Conservation (phyloP, 2,797 vertebrate species). For the Chloroceryle inda region DNA sequence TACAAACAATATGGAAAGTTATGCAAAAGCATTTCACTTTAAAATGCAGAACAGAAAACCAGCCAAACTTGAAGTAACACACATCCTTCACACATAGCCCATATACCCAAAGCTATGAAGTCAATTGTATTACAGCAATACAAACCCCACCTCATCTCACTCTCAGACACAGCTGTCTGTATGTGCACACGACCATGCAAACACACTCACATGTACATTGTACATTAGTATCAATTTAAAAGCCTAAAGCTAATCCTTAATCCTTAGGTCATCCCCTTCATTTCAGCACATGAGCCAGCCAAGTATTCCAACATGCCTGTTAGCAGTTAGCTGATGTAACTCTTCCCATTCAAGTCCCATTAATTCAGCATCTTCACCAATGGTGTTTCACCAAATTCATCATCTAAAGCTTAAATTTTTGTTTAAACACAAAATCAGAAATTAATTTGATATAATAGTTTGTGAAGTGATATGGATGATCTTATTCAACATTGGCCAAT, state of each 20-base stretch:
- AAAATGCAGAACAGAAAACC: background rate
- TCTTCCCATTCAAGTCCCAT: conserved; percentile 5
- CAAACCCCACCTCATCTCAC: background rate
- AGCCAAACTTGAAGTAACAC: conserved; percentile 29
- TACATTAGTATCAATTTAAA: conserved; percentile 25
- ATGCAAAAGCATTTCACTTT: conserved; percentile 2
- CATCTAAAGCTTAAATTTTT: background rate
- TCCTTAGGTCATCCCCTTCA: conserved; percentile 43
- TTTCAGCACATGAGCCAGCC: conserved; percentile 40
- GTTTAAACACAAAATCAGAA: background rate
- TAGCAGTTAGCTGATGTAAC: background rate
- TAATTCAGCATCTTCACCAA: conserved; percentile 10
- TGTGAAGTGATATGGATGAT: background rate
- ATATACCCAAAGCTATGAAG: background rate
- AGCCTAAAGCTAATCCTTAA: conserved; percentile 29
- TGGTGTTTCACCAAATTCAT: background rate
- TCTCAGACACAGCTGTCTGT: conserved; percentile 20
- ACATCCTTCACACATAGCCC: conserved; percentile 17
- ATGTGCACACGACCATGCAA: background rate
- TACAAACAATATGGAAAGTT: background rate
- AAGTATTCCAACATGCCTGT: conserved; percentile 9
- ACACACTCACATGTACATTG: background rate
- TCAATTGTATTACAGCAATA: background rate
- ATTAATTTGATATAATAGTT: background rate
- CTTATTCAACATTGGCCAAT: background rate